Conservation (phyloP, 2,888 invertebrate species). For the Clivina fossor region DNA sequence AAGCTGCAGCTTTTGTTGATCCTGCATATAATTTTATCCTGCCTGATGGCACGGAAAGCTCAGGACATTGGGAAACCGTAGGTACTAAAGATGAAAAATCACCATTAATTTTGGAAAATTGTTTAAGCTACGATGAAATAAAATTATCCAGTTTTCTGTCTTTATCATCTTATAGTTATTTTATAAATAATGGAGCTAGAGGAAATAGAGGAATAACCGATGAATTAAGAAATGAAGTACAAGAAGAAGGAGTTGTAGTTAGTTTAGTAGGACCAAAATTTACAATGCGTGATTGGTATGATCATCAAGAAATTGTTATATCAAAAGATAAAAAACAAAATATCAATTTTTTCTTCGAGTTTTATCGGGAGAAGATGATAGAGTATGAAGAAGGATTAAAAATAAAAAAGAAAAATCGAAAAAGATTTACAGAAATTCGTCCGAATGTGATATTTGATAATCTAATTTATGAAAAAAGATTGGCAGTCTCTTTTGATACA, state of each 20-base stretch:
- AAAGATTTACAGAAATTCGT: background rate
- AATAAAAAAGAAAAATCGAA: background rate
- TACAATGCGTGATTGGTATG: slow-evolving; percentile 52
- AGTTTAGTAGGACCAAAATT: slow-evolving; percentile 60
- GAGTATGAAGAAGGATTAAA: slow-evolving; percentile 10
- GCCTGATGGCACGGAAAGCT: slow-evolving; percentile 55
- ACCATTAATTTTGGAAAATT: slow-evolving; percentile 58
- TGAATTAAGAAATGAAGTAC: slow-evolving; percentile 52
- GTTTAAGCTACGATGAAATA: slow-evolving; percentile 66
- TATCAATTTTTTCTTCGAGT: background rate
- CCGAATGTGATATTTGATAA: slow-evolving; percentile 51
- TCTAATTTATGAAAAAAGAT: slow-evolving; percentile 50
- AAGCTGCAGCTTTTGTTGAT: slow-evolving; percentile 59
- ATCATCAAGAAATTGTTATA: slow-evolving; percentile 63
- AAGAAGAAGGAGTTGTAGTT: slow-evolving; percentile 54
- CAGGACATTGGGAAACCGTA: slow-evolving; percentile 60
- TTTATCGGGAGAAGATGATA: background rate
- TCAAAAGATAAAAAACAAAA: slow-evolving; percentile 41
- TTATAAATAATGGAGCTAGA: slow-evolving; percentile 54
- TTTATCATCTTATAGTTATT: slow-evolving; percentile 55
- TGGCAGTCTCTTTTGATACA: slow-evolving; percentile 49
- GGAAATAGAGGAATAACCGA: slow-evolving; percentile 56
- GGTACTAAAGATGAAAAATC: slow-evolving; percentile 59
- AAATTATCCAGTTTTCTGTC: slow-evolving; percentile 62
- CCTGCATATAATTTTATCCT: slow-evolving; percentile 57